Conservation (phyloP, 2,113 vertebrate species). For the Ibidorhyncha struthersii region DNA sequence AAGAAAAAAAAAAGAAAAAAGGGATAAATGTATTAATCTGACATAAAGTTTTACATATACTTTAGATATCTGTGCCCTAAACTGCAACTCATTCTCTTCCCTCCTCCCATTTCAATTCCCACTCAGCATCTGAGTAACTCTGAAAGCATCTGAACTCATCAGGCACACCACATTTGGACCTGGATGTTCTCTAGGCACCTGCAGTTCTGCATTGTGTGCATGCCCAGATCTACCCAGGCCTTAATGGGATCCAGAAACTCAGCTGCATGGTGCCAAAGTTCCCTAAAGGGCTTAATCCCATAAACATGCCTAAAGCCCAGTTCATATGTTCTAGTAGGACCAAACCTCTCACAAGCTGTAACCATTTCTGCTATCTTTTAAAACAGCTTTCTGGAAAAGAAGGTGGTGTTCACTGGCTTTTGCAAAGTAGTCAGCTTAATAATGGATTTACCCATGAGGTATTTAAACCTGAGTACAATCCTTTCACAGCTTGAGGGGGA, state of each 20-base stretch:
- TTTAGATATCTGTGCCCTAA: background rate
- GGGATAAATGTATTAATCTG: background rate
- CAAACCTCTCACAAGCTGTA: background rate
- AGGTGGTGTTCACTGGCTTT: background rate
- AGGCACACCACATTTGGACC: slow-evolving; percentile 38
- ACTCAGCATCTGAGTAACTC: slow-evolving; percentile 26
- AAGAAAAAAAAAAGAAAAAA: background rate
- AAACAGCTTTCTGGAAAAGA: background rate
- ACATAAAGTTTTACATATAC: background rate
- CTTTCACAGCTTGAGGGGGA: background rate
- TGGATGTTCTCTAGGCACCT: slow-evolving; percentile 49
- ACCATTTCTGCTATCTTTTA: background rate
- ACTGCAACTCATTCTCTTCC: background rate
- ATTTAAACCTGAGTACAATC: background rate
- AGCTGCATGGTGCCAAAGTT: background rate
- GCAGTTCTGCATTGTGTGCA: slow-evolving; percentile 28
- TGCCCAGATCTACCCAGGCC: slow-evolving; percentile 50
- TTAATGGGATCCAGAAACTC: slow-evolving; percentile 55
- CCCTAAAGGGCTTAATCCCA: slow-evolving; percentile 19
- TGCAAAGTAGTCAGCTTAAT: background rate
- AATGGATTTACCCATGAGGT: background rate
- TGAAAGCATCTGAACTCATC: slow-evolving; percentile 44
- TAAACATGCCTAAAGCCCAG: slow-evolving; percentile 27
- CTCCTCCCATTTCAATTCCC: background rate
- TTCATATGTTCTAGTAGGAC: background rate